Evolutionary conservation across 2,888 invertebrate species (phyloP), one percentile per base, ranked within the genome.

Genomic region (Megalurothrips usitatus): DNA sequence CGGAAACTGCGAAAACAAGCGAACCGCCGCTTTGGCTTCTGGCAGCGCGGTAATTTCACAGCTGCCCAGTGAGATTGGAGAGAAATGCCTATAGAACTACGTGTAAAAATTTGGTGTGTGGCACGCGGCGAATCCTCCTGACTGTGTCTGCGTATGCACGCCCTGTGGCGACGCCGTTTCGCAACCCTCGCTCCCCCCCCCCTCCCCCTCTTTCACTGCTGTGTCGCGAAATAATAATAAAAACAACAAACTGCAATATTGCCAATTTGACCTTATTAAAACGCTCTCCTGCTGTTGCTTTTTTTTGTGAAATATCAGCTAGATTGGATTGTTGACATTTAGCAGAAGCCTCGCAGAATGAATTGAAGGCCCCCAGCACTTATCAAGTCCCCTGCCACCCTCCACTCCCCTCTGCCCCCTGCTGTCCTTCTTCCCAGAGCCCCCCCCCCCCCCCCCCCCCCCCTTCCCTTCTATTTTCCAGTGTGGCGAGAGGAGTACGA

Each of bases 191-290:
- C 58, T 6, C 34, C 58, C 58, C 58, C 14, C 52, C 3, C 52
- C 9, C 14, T 52, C 52, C 52, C 52, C 17, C 52, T 52, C 14
- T 52, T 58, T 17, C 52, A 52, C 52, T 12, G 52, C 52, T 17
- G 14, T 2, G 52, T 52, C 6, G 34, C 34, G 34, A 43, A 43
- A 43, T 43, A 43, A 43, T 4, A 43, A 43, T n/a, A n/a, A 43
- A 43, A 43, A 2, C 34, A n/a, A n/a, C n/a, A n/a, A n/a, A 49
- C 58, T 17, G 58, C 58, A 58, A 23, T 75, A 23, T 26, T 26
- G 68, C 68, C 68, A 75, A 75, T 75, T 75, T 75, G 68, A 75
- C 68, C 68, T 75, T 75, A 75, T 75, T 75, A 75, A 75, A 75
- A 75, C 26, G 68, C 68, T 75, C 58, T 19, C 26, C 68, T 26